Conservation (phyloP, 1,140 invertebrate genomes). For the Oryzaephilus surinamensis region DNA sequence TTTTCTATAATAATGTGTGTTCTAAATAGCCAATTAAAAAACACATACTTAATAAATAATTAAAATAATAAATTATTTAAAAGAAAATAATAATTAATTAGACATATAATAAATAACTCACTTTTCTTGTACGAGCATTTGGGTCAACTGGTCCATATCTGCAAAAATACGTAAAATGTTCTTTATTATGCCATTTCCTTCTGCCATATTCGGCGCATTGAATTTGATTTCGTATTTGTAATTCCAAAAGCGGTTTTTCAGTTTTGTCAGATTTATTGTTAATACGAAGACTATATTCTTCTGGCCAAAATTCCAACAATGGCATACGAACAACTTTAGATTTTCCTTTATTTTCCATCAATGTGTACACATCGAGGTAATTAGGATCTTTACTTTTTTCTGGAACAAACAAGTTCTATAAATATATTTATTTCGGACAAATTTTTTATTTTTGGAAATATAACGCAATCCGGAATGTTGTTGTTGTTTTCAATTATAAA, state of each 20-base stretch:
- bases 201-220: conserved; percentile 31
- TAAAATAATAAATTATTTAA: too few relatives aligned
- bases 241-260: conserved; percentile 49
- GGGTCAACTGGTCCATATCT: conserved; percentile 52
- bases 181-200: conserved; percentile 54
- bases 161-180: conserved; percentile 59
- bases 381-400: conserved; percentile 59
- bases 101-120: conserved; percentile 29
- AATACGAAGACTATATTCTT: conserved; percentile 52
- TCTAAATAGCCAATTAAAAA: too few relatives aligned
- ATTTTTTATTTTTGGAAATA: background rate
- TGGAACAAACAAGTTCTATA: conserved; percentile 29
- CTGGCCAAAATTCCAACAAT: conserved; percentile 53
- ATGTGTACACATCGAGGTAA: conserved; percentile 52
- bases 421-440: background rate
- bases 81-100: too few relatives aligned
- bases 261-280: conserved; percentile 58
- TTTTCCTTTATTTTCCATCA: conserved; percentile 47
- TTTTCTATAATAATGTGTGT: too few relatives aligned
- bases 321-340: conserved; percentile 48
- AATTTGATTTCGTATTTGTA: conserved; percentile 54
- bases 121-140: conserved; percentile 52
- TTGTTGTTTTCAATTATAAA: too few relatives aligned
- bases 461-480: background rate
- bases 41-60: too few relatives aligned